These are phyloP conservation scores for Hyaena hyaena DNA, from an alignment of 2,113 vertebrate genomes.

Conservation along the genomic window DNA sequence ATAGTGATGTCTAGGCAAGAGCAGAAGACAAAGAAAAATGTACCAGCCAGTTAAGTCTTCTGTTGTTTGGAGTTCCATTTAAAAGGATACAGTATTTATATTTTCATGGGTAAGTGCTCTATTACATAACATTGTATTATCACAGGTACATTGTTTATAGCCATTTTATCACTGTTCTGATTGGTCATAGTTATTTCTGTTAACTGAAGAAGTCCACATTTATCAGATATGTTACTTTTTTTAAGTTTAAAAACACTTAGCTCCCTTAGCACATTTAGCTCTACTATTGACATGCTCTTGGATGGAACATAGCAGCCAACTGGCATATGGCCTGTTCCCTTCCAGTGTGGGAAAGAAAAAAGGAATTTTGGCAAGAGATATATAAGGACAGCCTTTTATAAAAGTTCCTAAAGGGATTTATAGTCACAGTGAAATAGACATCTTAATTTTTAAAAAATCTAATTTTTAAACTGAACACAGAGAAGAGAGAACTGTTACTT, in stretches of 20 bases:
- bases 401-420: constrained; percentile 72
- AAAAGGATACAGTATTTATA: constrained; percentile 35
- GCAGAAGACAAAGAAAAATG: background rate
- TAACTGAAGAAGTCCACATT: constrained; percentile 11
- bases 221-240: constrained; percentile 55
- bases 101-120: constrained; percentile 25
- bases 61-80: background rate
- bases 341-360: constrained; percentile 76
- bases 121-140: background rate
- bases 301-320: constrained; percentile 52
- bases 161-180: constrained; percentile 29
- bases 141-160: background rate
- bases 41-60: constrained; percentile 24
- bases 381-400: constrained; percentile 64
- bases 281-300: constrained; percentile 59
- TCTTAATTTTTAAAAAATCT: constrained; percentile 60
- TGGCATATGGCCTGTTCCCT: constrained; percentile 73
- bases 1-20: background rate
- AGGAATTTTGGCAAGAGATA: constrained; percentile 74
- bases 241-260: constrained; percentile 47
- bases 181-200: constrained; percentile 51
- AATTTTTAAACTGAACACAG: constrained; percentile 49
- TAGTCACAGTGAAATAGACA: constrained; percentile 66
- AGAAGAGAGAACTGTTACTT: constrained; percentile 19
- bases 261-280: constrained; percentile 55